phyloP scores from a whole-genome alignment of 2,888 invertebrate genomes.

The Argyresthia albistria region DNA sequence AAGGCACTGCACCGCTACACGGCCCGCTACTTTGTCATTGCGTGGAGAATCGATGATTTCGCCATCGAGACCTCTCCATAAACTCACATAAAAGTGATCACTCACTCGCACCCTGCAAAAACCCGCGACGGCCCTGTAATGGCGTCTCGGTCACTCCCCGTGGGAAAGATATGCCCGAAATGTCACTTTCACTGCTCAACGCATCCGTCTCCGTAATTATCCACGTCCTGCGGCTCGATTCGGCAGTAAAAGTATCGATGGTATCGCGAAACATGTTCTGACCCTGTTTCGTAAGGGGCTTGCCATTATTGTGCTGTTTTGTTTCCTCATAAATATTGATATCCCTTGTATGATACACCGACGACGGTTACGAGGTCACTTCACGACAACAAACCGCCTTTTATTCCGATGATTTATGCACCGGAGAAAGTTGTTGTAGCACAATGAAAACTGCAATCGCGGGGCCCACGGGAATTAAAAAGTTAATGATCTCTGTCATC shows the following conservation, averaged over 20 bases:
- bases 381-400: background rate
- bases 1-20: conserved; percentile 3
- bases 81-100: background rate
- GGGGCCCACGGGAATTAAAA: conserved; percentile 16
- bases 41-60: conserved; percentile 33
- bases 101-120: conserved; percentile 30
- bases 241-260: conserved; percentile 8
- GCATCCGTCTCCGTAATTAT: conserved; percentile 8
- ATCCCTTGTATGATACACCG: background rate
- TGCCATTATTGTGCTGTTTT: conserved; percentile 4
- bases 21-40: conserved; percentile 24
- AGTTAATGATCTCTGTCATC: conserved; percentile 31
- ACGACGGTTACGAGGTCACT: conserved; percentile 1
- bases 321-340: conserved; percentile 12
- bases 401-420: background rate
- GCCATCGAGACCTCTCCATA: background rate
- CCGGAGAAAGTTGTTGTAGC: background rate
- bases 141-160: conserved; percentile 35
- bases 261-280: conserved; percentile 7
- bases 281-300: conserved; percentile 3
- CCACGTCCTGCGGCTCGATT: conserved; percentile 1
- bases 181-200: conserved; percentile 50
- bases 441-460: conserved; percentile 8
- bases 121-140: conserved; percentile 39
- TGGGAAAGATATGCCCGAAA: conserved; percentile 63